A percentile compares a stretch with the other conserved stretches of the same genome.
phyloP scores from a whole-genome alignment of 2,888 invertebrate genomes.

The Therioaphis trifolii region DNA sequence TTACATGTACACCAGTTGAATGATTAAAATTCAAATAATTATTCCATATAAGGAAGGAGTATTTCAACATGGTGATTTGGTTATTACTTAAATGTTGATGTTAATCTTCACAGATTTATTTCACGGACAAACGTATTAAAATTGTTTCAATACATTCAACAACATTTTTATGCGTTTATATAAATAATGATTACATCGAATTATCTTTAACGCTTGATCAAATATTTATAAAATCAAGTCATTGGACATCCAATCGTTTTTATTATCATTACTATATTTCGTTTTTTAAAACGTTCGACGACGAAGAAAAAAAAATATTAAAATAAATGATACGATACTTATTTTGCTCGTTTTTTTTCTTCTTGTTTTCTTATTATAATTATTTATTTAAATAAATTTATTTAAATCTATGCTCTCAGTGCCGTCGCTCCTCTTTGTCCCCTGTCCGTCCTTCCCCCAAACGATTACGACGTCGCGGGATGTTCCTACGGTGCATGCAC shows the following conservation, averaged over 20 bases:
- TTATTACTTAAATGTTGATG: not conserved
- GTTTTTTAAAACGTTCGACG: not conserved
- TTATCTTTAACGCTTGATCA: not conserved
- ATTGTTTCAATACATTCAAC: too few species aligned
- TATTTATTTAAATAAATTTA: too few species aligned
- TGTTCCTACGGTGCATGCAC: too few species aligned
- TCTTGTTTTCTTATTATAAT: not conserved
- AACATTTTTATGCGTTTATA: not conserved
- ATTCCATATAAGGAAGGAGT: too few species aligned
- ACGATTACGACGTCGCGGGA: slow-evolving; percentile 8
- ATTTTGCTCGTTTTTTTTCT: not conserved
- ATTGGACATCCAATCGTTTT: too few species aligned
- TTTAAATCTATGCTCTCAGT: not conserved
- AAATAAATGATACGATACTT: not conserved
- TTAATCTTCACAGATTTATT: not conserved
- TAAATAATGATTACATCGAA: too few species aligned
- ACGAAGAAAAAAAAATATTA: not conserved
- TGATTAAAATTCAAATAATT: too few species aligned
- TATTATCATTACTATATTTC: not conserved
- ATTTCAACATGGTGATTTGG: not conserved
- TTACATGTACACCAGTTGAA: too few species aligned
- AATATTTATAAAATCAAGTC: not conserved
- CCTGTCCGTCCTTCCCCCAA: not conserved
- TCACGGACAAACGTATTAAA: not conserved
- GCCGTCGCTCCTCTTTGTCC: not conserved